These are phyloP conservation scores for Nesidiocoris tenuis DNA, from an alignment of 2,888 invertebrate species.

Conservation along the genomic window DNA sequence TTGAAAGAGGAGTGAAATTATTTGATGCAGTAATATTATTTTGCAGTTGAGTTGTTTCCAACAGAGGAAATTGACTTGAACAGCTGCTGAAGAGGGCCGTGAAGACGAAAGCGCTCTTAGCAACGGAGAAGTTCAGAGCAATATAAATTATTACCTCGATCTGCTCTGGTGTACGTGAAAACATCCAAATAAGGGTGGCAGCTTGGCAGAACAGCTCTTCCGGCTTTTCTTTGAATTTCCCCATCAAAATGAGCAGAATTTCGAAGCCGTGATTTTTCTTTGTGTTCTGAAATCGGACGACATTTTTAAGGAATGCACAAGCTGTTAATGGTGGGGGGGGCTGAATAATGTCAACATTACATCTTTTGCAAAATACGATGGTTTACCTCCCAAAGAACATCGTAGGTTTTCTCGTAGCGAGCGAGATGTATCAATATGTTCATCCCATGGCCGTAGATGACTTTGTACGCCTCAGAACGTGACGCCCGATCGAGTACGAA, in stretches of 20 bases:
- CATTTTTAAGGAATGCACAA: too few relatives aligned
- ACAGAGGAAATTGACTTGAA: too few relatives aligned
- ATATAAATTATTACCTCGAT: too few relatives aligned
- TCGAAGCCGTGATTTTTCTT: background rate
- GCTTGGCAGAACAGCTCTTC: constrained; percentile 40
- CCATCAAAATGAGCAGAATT: constrained; percentile 31
- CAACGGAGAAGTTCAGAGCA: background rate
- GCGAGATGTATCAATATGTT: constrained; percentile 8
- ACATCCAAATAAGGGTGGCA: constrained; percentile 39
- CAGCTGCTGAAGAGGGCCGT: too few relatives aligned
- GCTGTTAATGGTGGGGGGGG: too few relatives aligned
- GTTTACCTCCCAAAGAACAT: constrained; percentile 35
- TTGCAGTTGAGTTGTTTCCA: too few relatives aligned
- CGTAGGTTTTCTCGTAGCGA: background rate
- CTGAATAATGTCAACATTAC: background rate
- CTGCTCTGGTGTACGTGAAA: background rate
- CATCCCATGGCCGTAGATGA: constrained; percentile 1
- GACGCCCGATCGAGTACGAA: background rate
- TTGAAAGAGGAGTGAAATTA: too few relatives aligned
- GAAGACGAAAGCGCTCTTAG: too few relatives aligned
- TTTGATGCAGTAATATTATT: too few relatives aligned
- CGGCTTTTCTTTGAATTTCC: constrained; percentile 41
- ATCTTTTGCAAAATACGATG: too few relatives aligned
- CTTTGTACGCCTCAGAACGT: constrained; percentile 18
- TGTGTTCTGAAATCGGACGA: constrained; percentile 27